These are phyloP conservation scores for Andrena haemorrhoa DNA, from an alignment of 2,888 invertebrate species.

Conservation along the genomic window DNA sequence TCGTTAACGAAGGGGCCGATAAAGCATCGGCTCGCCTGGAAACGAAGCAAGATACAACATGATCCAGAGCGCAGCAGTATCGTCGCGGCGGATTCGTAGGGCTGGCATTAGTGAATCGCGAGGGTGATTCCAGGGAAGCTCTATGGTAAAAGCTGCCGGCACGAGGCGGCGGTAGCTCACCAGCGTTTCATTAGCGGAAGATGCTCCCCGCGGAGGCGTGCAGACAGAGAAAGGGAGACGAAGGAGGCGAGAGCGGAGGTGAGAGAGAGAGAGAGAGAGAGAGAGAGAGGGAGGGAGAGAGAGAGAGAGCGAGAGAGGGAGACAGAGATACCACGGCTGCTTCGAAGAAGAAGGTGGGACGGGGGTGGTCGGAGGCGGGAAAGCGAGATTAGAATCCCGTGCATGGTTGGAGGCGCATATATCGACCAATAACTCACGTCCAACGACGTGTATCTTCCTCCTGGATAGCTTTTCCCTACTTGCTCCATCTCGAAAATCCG, in stretches of 20 bases:
- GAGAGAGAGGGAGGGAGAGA: conserved; percentile 32
- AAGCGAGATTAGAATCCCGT: conserved; percentile 83
- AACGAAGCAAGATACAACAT: conserved; percentile 79
- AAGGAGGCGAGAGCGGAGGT: conserved; percentile 21
- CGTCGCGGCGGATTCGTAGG: conserved; percentile 60
- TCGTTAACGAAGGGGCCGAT: conserved; percentile 38
- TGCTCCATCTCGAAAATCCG: conserved; percentile 38
- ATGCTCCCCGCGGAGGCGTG: conserved; percentile 80
- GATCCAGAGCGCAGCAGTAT: conserved; percentile 65
- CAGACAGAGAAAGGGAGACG: conserved; percentile 33
- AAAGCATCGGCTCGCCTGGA: conserved; percentile 47
- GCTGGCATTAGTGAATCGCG: conserved; percentile 68
- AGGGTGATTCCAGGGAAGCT: conserved; percentile 72
- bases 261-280: conserved; percentile 20
- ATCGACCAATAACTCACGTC: conserved; percentile 75
- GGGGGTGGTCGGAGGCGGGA: conserved; percentile 72
- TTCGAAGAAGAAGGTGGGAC: conserved; percentile 71
- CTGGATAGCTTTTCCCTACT: conserved; percentile 55
- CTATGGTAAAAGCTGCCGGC: conserved; percentile 78
- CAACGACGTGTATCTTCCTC: conserved; percentile 69
- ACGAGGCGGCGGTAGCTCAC: conserved; percentile 84
- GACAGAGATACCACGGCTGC: conserved; percentile 40
- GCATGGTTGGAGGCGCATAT: conserved; percentile 77
- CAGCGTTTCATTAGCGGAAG: conserved; percentile 84
- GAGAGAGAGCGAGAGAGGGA: conserved; percentile 19